A percentile compares a stretch with the other conserved stretches of the same genome.
Conservation (phyloP, 2,797 vertebrate species). For the Amblyopsis hoosieri region DNA sequence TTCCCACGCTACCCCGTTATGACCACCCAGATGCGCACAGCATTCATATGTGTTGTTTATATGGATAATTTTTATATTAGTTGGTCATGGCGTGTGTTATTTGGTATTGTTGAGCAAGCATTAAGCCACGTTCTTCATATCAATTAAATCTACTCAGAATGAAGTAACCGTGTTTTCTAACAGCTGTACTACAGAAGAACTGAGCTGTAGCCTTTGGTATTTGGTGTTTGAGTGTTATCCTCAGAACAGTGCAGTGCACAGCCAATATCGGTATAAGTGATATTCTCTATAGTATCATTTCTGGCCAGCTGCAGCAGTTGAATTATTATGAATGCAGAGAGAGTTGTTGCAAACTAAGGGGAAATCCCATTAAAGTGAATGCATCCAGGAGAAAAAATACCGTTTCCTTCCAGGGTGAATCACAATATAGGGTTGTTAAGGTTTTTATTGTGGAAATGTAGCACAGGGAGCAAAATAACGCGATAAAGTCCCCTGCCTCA, state of each 20-base stretch:
- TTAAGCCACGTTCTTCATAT: too few relatives aligned
- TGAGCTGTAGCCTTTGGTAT: too few relatives aligned
- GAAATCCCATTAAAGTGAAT: conserved; percentile 67
- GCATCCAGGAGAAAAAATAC: conserved; percentile 39
- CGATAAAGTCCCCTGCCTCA: conserved; percentile 25
- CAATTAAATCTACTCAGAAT: too few relatives aligned
- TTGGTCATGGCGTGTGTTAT: too few relatives aligned
- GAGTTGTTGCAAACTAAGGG: conserved; percentile 60
- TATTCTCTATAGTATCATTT: conserved; percentile 68
- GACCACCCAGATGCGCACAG: too few relatives aligned
- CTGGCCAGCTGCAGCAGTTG: conserved; percentile 49
- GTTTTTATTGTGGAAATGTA: conserved; percentile 64
- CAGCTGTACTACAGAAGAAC: too few relatives aligned
- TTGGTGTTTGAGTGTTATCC: too few relatives aligned
- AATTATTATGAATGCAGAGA: conserved; percentile 54
- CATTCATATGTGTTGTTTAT: too few relatives aligned
- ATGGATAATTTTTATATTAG: too few relatives aligned
- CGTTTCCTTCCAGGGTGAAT: conserved; percentile 62
- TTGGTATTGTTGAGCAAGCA: too few relatives aligned
- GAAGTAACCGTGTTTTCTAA: too few relatives aligned
- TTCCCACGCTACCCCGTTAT: too few relatives aligned
- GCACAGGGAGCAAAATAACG: not conserved
- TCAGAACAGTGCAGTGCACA: conserved; percentile 10
- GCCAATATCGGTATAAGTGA: conserved; percentile 52
- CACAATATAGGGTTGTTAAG: conserved; percentile 65